These are phyloP conservation scores for Epinotia demarniana DNA, from an alignment of 2,888 invertebrate genomes.

Conservation along the genomic window DNA sequence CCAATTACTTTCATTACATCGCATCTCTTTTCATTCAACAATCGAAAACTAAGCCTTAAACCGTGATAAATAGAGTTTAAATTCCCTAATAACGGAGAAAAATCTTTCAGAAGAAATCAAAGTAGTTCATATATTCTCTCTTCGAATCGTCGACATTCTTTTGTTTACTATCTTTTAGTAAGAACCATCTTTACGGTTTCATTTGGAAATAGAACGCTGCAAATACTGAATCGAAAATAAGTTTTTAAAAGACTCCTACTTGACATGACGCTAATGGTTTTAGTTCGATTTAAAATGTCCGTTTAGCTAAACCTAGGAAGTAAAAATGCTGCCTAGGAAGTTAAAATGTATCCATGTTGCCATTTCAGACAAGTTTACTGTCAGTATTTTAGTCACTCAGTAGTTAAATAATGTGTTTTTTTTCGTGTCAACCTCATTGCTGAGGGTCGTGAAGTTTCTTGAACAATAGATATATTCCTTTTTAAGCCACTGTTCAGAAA, in stretches of 20 bases:
- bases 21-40: neutral
- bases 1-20: neutral
- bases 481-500: no score
- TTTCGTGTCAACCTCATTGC: no score
- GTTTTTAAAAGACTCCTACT: conserved; percentile 17
- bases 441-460: no score
- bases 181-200: conserved; percentile 18
- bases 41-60: neutral
- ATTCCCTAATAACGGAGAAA: neutral
- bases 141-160: neutral
- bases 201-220: conserved; percentile 7
- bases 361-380: no score
- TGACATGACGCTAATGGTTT: neutral
- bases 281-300: neutral
- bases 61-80: neutral
- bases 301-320: no score
- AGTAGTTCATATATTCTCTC: conserved; percentile 4
- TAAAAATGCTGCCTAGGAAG: no score
- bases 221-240: conserved; percentile 2
- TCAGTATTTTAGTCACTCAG: no score
- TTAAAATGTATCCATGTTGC: no score
- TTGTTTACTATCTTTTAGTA: conserved; percentile 27
- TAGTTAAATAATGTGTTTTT: no score
- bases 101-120: neutral
- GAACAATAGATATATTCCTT: no score